Conservation (phyloP, 2,888 invertebrate genomes). For the Ectemnius continuus region DNA sequence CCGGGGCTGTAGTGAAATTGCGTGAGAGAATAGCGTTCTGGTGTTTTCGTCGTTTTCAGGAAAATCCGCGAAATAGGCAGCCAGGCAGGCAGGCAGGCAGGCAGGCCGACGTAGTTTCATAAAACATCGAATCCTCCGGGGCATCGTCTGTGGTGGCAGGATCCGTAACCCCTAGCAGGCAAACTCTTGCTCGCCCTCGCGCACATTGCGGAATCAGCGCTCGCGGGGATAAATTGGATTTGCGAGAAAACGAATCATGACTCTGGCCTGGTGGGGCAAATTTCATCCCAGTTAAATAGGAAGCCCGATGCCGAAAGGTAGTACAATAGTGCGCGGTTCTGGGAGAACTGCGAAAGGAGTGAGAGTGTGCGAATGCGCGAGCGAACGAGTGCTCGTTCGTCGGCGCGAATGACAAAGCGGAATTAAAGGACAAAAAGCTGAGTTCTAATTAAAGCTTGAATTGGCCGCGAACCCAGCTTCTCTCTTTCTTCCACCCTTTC, state of each 20-base stretch:
- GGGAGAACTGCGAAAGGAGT: conserved; percentile 2
- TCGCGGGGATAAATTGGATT: conserved; percentile 22
- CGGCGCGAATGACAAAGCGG: conserved; percentile 33
- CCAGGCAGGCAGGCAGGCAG: too few relatives aligned
- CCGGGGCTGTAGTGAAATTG: background rate
- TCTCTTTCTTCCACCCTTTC: background rate
- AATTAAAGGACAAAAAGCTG: conserved; percentile 41
- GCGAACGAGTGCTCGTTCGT: background rate
- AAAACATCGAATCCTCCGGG: conserved; percentile 10
- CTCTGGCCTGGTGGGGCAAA: conserved; percentile 2
- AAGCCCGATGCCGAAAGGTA: background rate
- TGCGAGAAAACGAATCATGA: conserved; percentile 4
- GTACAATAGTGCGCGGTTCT: background rate
- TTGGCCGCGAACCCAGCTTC: conserved; percentile 17
- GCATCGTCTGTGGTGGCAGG: background rate
- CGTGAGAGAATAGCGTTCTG: background rate
- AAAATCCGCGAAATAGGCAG: too few relatives aligned
- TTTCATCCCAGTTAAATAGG: conserved; percentile 35
- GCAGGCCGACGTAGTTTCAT: background rate
- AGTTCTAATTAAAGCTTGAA: conserved; percentile 45
- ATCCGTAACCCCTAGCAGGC: conserved; percentile 25
- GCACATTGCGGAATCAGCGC: conserved; percentile 39
- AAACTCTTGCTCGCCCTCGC: conserved; percentile 49
- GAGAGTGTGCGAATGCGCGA: background rate
- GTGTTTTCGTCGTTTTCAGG: background rate